Evolutionary conservation across 2,888 invertebrate genomes (phyloP).

Genomic region (Sepiola atlantica): DNA sequence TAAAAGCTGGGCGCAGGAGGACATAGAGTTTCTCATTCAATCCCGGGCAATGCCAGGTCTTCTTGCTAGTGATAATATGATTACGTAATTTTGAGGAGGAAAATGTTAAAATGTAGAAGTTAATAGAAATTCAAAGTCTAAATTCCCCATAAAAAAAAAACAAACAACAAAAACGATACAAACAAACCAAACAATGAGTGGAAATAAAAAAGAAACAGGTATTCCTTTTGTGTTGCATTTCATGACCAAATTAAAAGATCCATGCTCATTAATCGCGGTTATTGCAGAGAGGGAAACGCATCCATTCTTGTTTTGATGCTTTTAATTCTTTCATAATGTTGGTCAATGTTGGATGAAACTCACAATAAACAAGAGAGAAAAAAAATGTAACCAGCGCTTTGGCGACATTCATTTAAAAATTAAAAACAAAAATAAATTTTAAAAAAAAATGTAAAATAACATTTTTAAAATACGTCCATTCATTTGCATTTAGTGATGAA

Average conservation of each 20-base stretch:
- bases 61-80: too few species aligned
- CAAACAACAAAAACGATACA: background rate
- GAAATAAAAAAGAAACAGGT: background rate
- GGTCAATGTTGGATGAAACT: background rate
- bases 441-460: too few species aligned
- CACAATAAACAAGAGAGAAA: background rate
- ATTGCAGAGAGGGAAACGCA: background rate
- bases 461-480: too few species aligned
- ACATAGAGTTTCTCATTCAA: too few species aligned
- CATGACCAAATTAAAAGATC: constrained; percentile 2
- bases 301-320: background rate
- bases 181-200: background rate
- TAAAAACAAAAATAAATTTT: too few species aligned
- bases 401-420: background rate
- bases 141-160: background rate
- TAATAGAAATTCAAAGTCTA: background rate
- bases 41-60: too few species aligned
- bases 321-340: background rate
- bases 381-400: background rate
- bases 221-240: background rate
- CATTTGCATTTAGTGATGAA: too few species aligned
- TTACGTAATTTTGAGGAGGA: background rate
- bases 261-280: background rate
- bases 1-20: too few species aligned
- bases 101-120: background rate